These are phyloP conservation scores for Cynopterus sphinx DNA, from an alignment of 2,797 vertebrate genomes.

Conservation along the genomic window DNA sequence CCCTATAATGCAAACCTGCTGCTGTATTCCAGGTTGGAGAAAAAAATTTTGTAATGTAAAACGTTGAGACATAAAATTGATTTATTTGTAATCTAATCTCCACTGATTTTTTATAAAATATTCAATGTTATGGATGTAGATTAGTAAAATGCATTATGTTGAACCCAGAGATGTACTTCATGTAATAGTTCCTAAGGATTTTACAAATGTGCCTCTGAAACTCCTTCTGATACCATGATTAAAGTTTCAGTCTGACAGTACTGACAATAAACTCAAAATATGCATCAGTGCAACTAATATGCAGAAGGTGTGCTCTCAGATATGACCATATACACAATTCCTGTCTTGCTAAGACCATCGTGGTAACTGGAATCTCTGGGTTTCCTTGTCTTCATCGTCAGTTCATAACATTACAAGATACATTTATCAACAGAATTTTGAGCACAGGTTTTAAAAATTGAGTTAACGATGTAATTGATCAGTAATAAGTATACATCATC, in stretches of 20 bases:
- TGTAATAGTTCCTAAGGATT: slow-evolving; percentile 30
- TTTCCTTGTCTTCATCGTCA: slow-evolving; percentile 7
- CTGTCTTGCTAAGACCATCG: background rate
- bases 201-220: background rate
- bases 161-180: slow-evolving; percentile 21
- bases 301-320: background rate
- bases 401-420: background rate
- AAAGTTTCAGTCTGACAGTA: slow-evolving; percentile 3
- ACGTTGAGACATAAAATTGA: slow-evolving; percentile 53
- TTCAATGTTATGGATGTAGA: background rate
- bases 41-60: slow-evolving; percentile 40
- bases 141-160: slow-evolving; percentile 5
- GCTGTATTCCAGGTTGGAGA: background rate
- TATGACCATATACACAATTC: background rate
- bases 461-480: background rate
- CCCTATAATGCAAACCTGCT: background rate
- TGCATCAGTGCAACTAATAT: background rate
- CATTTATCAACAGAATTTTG: background rate
- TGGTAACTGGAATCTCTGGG: slow-evolving; percentile 45
- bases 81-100: slow-evolving; percentile 40
- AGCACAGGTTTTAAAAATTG: background rate
- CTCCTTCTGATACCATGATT: slow-evolving; percentile 24
- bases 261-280: slow-evolving; percentile 41
- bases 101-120: slow-evolving; percentile 37
- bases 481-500: background rate